Base-by-base conservation (phyloP, 1,140 invertebrate species). In the Belonocnema kinseyi region DNA sequence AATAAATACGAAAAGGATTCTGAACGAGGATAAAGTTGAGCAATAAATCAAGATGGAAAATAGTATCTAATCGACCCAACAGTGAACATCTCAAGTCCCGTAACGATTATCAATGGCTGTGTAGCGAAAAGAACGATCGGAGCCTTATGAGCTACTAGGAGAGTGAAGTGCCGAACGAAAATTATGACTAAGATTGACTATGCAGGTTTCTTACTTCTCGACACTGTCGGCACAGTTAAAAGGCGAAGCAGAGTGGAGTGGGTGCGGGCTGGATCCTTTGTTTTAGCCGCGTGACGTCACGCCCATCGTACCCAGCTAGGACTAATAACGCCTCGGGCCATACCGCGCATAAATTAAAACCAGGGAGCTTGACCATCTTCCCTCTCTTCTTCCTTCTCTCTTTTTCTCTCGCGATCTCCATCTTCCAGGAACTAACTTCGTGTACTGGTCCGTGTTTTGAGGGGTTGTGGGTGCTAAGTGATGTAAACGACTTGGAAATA, bases 271-370 rank as follows among this genome's bases (percentile, higher is more conserved):
- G 77, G 83, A 85, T 87, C 88, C 89, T 90, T 90, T 91, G 89
- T 90, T 90, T 91, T 89, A 88, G 82, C 85, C 87, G 86, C 86
- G 86, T 89, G 87, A 89, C 89, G 88, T 91, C 87, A 89, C 88
- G 85, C 86, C 86, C 87, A 85, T 87, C 84, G 79, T 82, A 85
- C 80, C 84, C 80, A 78, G 80, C 88, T 86, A 87, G 82, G 85
- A 86, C 87, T 90, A 91, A 91, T 90, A 90, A 90, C 86, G 89
- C 87, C 85, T 76, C 54, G 77, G 83, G 87, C 80, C 74, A 83
- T 82, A 85, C 85, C 80, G 81, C 86, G 90, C 89, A 90, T 90
- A 91, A 90, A 91, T 91, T 91, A 89, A 87, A 89, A 90, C 84
- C 81, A 85, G 82, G 82, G 81, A 86, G 83, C 82, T 81, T 77